Evolutionary conservation across 2,797 vertebrate species (phyloP).

Genomic region (Salarias fasciatus): DNA sequence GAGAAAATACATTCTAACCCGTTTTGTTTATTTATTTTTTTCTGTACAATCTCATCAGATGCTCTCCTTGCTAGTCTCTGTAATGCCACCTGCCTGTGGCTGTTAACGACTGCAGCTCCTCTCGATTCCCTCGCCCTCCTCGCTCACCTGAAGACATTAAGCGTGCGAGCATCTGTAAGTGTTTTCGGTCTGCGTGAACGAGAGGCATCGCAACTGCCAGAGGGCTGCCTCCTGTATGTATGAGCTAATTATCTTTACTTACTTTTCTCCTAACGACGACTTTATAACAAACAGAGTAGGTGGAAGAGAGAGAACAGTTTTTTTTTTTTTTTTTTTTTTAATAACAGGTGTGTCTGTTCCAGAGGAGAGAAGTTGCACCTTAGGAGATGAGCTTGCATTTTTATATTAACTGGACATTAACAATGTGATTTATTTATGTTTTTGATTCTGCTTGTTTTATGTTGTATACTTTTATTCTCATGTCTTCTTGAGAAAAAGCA

Average conservation of each 20-base stretch:
- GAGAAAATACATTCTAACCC: conserved; percentile 30
- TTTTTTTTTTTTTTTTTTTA: no score
- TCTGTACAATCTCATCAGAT: conserved; percentile 33
- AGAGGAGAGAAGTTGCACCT: conserved; percentile 34
- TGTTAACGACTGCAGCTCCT: conserved; percentile 60
- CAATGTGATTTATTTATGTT: background rate
- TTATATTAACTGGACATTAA: conserved; percentile 27
- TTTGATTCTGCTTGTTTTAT: background rate
- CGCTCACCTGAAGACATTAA: conserved; percentile 65
- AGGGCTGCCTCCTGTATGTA: conserved; percentile 42
- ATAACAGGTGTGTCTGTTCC: conserved; percentile 28
- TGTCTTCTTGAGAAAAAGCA: background rate
- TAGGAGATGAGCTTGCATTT: conserved; percentile 26
- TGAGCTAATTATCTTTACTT: conserved; percentile 69
- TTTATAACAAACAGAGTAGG: conserved; percentile 41
- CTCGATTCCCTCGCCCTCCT: conserved; percentile 44
- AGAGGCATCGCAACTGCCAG: conserved; percentile 10
- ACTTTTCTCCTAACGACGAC: conserved; percentile 49
- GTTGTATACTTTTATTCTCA: background rate
- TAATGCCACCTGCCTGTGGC: conserved; percentile 54
- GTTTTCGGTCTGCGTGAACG: background rate
- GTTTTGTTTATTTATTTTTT: conserved; percentile 21
- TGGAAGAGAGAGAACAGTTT: conserved; percentile 34
- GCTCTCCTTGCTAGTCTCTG: conserved; percentile 32
- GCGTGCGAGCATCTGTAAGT: conserved; percentile 32